Evolutionary conservation across 2,797 vertebrate genomes (phyloP).

Genomic region (Sternotherus odoratus): DNA sequence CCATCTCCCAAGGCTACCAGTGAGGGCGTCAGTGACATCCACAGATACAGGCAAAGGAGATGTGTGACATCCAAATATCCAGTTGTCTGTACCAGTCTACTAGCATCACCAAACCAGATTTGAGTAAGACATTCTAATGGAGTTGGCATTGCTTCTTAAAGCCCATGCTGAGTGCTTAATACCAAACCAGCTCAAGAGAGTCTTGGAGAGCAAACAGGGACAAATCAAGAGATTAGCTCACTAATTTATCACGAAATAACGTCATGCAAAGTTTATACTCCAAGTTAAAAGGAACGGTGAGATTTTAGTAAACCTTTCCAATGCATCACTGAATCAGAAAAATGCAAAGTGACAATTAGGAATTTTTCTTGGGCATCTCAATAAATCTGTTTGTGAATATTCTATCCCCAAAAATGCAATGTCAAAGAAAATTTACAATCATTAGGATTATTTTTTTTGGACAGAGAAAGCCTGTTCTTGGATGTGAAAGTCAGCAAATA

Average conservation of each 20-base stretch:
- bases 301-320: background rate
- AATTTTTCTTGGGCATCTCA: background rate
- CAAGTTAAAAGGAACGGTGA: background rate
- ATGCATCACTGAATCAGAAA: background rate
- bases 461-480: background rate
- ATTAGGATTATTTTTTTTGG: background rate
- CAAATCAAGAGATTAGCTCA: conserved; percentile 37
- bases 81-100: background rate
- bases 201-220: conserved; percentile 6
- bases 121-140: background rate
- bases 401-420: background rate
- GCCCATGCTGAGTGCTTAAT: background rate
- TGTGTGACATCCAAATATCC: background rate
- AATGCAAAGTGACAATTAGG: background rate
- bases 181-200: conserved; percentile 27
- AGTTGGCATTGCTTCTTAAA: background rate
- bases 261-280: background rate
- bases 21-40: background rate
- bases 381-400: background rate
- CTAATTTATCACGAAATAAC: background rate
- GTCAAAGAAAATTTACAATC: background rate
- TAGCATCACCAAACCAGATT: background rate
- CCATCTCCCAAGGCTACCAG: background rate
- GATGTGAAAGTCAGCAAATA: conserved; percentile 12
- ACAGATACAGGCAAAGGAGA: background rate